Conservation (phyloP, 1,140 invertebrate genomes). For the Nylanderia fulva region DNA sequence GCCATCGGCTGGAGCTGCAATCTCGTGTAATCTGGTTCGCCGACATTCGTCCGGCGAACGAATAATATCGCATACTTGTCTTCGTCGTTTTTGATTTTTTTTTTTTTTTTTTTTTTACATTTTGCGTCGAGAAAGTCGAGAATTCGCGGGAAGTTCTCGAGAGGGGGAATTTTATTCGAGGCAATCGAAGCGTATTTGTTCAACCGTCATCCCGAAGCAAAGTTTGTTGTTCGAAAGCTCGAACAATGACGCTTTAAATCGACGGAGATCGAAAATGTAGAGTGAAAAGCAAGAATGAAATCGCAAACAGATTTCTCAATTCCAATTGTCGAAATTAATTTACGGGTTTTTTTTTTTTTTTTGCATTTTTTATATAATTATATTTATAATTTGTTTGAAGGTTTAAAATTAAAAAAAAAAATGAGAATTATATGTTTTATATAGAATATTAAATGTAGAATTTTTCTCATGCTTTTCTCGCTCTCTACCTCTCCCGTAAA, state of each 20-base stretch:
- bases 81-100: slow-evolving; percentile 31
- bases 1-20: slow-evolving; percentile 25
- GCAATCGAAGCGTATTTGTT: not conserved
- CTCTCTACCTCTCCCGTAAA: slow-evolving; percentile 36
- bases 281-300: not conserved
- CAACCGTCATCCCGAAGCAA: not conserved
- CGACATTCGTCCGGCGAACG: not conserved
- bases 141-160: not conserved
- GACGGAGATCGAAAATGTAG: slow-evolving; percentile 14
- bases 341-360: too few species aligned
- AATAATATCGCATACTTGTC: slow-evolving; percentile 15
- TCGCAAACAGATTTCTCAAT: not conserved
- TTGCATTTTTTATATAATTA: not conserved
- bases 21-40: slow-evolving; percentile 27
- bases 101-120: not conserved
- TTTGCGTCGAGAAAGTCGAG: not conserved
- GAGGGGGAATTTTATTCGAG: not conserved
- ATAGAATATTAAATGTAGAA: too few species aligned
- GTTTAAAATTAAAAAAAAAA: too few species aligned
- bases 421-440: too few species aligned
- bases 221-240: slow-evolving; percentile 4
- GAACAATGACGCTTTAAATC: not conserved
- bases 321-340: not conserved
- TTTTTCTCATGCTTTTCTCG: slow-evolving; percentile 15
- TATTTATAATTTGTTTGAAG: not conserved